Percentiles rank a stretch among this genome's conserved stretches.
These are phyloP conservation scores for Neria commutata DNA, from an alignment of 2,888 invertebrate species.

Conservation along the genomic window DNA sequence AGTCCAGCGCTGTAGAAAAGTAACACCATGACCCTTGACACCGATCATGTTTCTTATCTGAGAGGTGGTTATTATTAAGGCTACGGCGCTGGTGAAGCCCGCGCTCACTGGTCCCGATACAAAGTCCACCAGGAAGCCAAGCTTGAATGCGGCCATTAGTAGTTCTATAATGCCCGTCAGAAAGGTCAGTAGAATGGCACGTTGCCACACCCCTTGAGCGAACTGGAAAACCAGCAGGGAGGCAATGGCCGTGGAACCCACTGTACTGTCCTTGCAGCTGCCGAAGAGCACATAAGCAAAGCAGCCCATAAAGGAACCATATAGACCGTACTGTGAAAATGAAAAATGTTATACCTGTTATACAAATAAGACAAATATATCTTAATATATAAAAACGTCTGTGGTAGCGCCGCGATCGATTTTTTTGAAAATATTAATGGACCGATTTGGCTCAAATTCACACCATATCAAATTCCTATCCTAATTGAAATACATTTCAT, in stretches of 20 bases:
- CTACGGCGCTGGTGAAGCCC: conserved; percentile 89
- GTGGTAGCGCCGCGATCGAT: too few relatives aligned
- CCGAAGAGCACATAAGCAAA: conserved; percentile 90
- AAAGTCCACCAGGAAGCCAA: conserved; percentile 87
- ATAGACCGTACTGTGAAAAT: conserved; percentile 80
- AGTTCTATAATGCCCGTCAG: conserved; percentile 77
- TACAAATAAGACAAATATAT: too few relatives aligned
- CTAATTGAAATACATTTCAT: background rate
- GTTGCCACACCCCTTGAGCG: conserved; percentile 69
- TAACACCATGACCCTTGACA: conserved; percentile 72
- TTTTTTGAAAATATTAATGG: too few relatives aligned
- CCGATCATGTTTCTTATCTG: conserved; percentile 85
- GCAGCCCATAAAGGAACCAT: conserved; percentile 89
- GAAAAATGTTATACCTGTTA: background rate
- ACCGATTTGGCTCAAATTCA: background rate
- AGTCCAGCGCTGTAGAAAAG: conserved; percentile 80
- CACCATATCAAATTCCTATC: too few relatives aligned
- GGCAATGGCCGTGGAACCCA: conserved; percentile 92
- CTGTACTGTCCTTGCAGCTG: conserved; percentile 89
- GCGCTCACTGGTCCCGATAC: conserved; percentile 89
- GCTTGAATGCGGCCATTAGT: conserved; percentile 79
- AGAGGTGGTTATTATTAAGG: conserved; percentile 84
- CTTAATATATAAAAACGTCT: too few relatives aligned
- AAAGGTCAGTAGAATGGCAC: conserved; percentile 77
- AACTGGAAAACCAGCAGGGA: conserved; percentile 84